Conservation (phyloP, 1,140 invertebrate species). For the Luehdorfia chinensis region DNA sequence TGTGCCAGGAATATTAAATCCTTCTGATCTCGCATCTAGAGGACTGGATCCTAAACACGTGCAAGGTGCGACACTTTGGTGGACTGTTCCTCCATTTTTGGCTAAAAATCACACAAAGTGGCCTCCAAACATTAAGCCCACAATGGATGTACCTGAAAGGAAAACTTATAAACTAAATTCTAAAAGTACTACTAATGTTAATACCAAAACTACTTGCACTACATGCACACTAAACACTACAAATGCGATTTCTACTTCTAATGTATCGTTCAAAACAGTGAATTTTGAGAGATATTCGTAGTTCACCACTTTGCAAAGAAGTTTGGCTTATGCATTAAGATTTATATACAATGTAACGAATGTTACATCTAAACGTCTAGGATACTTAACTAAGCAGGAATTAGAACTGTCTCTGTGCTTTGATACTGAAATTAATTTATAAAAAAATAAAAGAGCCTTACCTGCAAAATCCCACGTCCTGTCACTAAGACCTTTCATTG, state of each 20-base stretch:
- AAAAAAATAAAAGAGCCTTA: slow-evolving; percentile 20
- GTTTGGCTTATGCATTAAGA: slow-evolving; percentile 15
- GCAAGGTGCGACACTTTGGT: no score
- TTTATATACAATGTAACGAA: slow-evolving; percentile 18
- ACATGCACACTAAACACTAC: neutral
- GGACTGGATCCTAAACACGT: no score
- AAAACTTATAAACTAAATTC: no score
- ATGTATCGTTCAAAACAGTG: slow-evolving; percentile 8
- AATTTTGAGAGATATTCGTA: slow-evolving; percentile 23
- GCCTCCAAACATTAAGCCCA: no score
- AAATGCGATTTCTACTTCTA: no score
- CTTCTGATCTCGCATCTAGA: no score
- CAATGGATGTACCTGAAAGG: no score
- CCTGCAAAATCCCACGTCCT: slow-evolving; percentile 16
- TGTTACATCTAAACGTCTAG: slow-evolving; percentile 10
- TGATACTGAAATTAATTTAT: slow-evolving; percentile 14
- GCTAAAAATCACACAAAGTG: no score
- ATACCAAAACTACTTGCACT: neutral
- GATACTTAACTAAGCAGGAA: no score
- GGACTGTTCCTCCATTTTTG: no score
- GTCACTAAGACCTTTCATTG: slow-evolving; percentile 19
- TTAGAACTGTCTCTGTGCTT: no score
- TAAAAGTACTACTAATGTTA: neutral
- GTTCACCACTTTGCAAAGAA: slow-evolving; percentile 20
- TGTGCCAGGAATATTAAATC: no score